Evolutionary conservation across 2,888 invertebrate genomes (phyloP).

Genomic region (Eupithecia insigniata): DNA sequence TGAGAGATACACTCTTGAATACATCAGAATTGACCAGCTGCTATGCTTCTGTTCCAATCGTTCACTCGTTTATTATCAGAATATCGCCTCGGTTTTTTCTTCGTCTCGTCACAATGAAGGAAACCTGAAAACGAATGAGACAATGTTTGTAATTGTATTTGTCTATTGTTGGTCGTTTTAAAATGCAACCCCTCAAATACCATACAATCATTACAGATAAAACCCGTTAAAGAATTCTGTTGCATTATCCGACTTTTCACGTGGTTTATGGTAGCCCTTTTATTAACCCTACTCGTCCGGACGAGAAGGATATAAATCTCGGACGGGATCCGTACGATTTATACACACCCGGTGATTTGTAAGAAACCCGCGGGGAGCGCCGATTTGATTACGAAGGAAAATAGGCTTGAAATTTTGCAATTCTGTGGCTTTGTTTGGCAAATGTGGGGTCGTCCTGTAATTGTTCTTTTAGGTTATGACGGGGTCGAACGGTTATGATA

Average conservation of each 20-base stretch:
- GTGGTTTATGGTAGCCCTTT: constrained; percentile 40
- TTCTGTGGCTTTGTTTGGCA: constrained; percentile 51
- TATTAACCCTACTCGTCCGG: constrained; percentile 39
- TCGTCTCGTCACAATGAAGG: neutral
- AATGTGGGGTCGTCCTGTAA: constrained; percentile 35
- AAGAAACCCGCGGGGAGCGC: constrained; percentile 69
- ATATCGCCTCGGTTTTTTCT: neutral
- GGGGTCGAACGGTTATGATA: constrained; percentile 19
- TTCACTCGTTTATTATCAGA: neutral
- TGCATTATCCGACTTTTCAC: constrained; percentile 28
- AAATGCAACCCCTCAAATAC: neutral
- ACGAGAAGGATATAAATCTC: constrained; percentile 70
- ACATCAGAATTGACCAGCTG: too few species aligned
- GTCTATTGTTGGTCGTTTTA: neutral
- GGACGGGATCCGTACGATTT: constrained; percentile 69
- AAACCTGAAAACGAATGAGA: neutral
- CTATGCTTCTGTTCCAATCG: neutral
- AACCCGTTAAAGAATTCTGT: constrained; percentile 7
- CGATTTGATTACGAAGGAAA: constrained; percentile 65
- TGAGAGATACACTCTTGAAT: too few species aligned
- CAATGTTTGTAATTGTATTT: too few species aligned
- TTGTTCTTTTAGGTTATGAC: constrained; percentile 35
- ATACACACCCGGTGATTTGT: constrained; percentile 77
- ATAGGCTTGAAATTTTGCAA: constrained; percentile 63
- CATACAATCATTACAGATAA: neutral